Evolutionary conservation across 1,140 invertebrate species (phyloP).

Genomic region (Sycophaga agraensis): DNA sequence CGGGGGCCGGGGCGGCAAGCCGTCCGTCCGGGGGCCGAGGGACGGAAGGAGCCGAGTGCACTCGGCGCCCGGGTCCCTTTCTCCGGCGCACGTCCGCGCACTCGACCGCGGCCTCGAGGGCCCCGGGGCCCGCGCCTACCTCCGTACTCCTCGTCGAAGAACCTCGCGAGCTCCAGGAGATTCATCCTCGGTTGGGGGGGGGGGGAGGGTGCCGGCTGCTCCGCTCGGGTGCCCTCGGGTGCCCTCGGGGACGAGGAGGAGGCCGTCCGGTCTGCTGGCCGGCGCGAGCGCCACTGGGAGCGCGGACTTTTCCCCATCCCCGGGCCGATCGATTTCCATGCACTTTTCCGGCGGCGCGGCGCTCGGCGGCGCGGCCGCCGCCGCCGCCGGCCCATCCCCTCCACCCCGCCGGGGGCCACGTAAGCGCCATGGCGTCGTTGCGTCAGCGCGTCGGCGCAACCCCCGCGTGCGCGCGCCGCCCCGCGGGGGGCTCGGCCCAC

Average conservation of each 20-base stretch:
- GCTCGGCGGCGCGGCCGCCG: background rate
- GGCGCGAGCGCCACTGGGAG: no score
- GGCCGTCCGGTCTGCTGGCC: no score
- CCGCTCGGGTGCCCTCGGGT: no score
- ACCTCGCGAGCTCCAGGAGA: background rate
- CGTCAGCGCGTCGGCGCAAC: background rate
- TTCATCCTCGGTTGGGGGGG: no score
- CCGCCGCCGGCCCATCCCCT: background rate
- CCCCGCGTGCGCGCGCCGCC: no score
- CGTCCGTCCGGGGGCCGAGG: no score
- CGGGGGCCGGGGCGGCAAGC: no score
- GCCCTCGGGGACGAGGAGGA: no score
- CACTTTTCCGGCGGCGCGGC: background rate
- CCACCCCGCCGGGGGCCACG: background rate
- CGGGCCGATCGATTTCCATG: constrained; percentile 2
- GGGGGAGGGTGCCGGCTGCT: no score
- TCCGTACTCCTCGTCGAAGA: constrained; percentile 5
- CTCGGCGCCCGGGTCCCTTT: background rate
- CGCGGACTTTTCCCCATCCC: constrained; percentile 1
- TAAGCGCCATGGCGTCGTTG: no score
- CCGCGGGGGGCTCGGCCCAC: no score
- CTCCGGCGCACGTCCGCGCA: constrained; percentile 19
- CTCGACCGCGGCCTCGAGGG: background rate
- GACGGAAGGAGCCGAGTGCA: no score
- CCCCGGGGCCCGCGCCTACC: background rate